phyloP scores from a whole-genome alignment of 1,140 invertebrate species.

The Harlomillsia oculata region DNA sequence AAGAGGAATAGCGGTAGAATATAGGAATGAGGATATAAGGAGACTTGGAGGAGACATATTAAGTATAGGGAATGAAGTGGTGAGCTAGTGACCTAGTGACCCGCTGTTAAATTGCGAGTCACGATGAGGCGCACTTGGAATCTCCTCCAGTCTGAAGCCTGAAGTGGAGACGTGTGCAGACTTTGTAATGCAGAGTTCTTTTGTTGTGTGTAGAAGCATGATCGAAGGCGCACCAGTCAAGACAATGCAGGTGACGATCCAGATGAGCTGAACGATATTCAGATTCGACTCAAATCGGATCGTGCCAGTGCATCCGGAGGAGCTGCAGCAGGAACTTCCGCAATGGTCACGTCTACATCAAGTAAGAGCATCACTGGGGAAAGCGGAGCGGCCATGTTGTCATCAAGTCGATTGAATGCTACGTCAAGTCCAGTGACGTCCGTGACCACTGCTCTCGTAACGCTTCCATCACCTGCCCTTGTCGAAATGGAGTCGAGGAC shows the following conservation, averaged over 20 bases:
- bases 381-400: slow-evolving; percentile 17
- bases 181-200: background rate
- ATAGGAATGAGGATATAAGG: too few relatives aligned
- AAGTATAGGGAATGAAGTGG: too few relatives aligned
- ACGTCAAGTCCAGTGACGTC: slow-evolving; percentile 35
- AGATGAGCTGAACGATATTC: slow-evolving; percentile 46
- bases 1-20: too few relatives aligned
- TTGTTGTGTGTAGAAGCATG: slow-evolving; percentile 37
- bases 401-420: slow-evolving; percentile 33
- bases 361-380: slow-evolving; percentile 1
- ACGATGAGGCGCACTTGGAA: too few relatives aligned
- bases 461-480: slow-evolving; percentile 31
- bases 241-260: slow-evolving; percentile 38
- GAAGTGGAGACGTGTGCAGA: too few relatives aligned
- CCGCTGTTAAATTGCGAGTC: too few relatives aligned
- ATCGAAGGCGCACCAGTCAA: slow-evolving; percentile 36
- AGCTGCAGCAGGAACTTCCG: background rate
- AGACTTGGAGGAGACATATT: too few relatives aligned
- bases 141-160: too few relatives aligned
- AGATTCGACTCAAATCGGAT: slow-evolving; percentile 40
- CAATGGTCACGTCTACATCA: slow-evolving; percentile 10
- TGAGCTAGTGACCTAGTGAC: too few relatives aligned
- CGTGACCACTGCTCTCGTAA: slow-evolving; percentile 34
- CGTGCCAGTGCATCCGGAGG: slow-evolving; percentile 11
- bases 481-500: slow-evolving; percentile 33